Evolutionary conservation across 2,797 vertebrate genomes (phyloP).

Genomic region (Halcyon leucocephala): DNA sequence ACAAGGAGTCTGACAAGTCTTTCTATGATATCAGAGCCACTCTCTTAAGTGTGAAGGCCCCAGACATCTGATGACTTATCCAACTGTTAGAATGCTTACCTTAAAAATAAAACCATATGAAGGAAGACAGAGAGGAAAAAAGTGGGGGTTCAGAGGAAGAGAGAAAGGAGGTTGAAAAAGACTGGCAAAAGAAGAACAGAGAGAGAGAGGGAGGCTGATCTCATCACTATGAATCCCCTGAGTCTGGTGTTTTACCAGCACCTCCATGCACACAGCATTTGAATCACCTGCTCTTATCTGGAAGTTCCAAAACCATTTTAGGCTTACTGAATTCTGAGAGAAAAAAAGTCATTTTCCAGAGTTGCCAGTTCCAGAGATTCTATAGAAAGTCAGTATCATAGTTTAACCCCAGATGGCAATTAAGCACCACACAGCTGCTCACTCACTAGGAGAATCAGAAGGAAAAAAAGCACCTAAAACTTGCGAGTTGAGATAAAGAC

Average conservation of each 20-base stretch:
- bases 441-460: background rate
- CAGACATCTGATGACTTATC: background rate
- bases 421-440: background rate
- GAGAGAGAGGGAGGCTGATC: background rate
- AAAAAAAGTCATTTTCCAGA: background rate
- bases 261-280: background rate
- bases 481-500: too few relatives aligned
- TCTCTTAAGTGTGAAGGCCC: background rate
- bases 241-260: background rate
- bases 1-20: background rate
- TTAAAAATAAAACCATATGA: background rate
- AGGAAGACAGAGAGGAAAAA: background rate
- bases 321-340: background rate
- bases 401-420: background rate
- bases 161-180: background rate
- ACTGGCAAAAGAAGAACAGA: background rate
- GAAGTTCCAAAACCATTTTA: background rate
- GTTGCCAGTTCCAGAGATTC: background rate
- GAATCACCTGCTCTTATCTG: constrained; percentile 18
- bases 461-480: background rate
- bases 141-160: background rate
- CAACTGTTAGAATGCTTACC: constrained; percentile 9
- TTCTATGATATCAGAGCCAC: background rate
- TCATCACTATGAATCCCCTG: background rate
- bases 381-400: background rate